Percentiles rank a stretch among this genome's conserved stretches.
Evolutionary conservation across 2,888 invertebrate genomes (phyloP).

Genomic region (Drosophila recens): DNA sequence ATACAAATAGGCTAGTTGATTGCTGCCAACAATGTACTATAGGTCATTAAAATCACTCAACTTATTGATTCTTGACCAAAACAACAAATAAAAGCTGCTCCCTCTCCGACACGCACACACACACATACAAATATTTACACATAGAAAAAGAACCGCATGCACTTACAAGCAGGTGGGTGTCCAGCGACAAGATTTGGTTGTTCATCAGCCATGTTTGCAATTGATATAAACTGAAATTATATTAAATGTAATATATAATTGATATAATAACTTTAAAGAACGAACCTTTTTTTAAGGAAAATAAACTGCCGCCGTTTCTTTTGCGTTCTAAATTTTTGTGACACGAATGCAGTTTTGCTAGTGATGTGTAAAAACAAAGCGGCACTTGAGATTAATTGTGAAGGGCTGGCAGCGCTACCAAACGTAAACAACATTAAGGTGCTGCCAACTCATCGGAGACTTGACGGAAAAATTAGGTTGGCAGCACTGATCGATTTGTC

Average conservation of each 20-base stretch:
- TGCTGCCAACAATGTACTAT: slow-evolving; percentile 29
- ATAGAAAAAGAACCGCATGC: slow-evolving; percentile 12
- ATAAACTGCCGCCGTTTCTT: slow-evolving; percentile 1
- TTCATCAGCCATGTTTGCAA: slow-evolving; percentile 86
- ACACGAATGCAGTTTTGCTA: slow-evolving; percentile 78
- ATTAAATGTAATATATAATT: not conserved
- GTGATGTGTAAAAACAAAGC: slow-evolving; percentile 31
- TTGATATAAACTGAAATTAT: slow-evolving; percentile 25
- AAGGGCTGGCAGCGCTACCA: slow-evolving; percentile 22
- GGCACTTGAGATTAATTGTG: not conserved
- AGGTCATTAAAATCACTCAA: not conserved
- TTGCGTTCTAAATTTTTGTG: slow-evolving; percentile 55
- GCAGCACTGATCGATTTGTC: not conserved
- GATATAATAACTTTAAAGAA: slow-evolving; percentile 1
- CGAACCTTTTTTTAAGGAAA: slow-evolving; percentile 36
- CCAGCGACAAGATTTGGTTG: slow-evolving; percentile 93
- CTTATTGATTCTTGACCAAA: slow-evolving; percentile 15
- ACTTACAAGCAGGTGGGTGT: slow-evolving; percentile 95
- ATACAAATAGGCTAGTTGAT: slow-evolving; percentile 27
- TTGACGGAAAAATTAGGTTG: not conserved
- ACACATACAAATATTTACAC: slow-evolving; percentile 1
- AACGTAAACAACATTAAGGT: slow-evolving; percentile 46
- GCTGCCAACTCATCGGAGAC: slow-evolving; percentile 12
- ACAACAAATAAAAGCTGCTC: slow-evolving; percentile 6
- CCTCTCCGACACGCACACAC: slow-evolving; percentile 11